Conservation (phyloP, 2,888 invertebrate genomes). For the Artemia sinica region DNA sequence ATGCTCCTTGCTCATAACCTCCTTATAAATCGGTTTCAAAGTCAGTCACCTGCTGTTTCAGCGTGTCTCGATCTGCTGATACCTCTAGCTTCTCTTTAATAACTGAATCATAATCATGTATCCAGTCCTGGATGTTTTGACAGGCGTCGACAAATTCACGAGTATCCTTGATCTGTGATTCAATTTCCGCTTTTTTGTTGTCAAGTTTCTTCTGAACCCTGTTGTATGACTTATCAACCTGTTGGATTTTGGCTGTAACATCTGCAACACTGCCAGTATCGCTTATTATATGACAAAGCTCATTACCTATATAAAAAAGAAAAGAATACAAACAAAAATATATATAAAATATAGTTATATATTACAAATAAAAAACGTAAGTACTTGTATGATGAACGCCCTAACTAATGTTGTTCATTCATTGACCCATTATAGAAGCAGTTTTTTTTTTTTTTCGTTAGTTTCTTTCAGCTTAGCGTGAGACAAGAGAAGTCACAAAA, state of each 20-base stretch:
- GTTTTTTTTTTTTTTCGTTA: too few relatives aligned
- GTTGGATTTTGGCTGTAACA: conserved; percentile 67
- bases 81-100: conserved; percentile 59
- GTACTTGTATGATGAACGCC: too few relatives aligned
- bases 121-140: conserved; percentile 73
- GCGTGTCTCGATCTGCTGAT: conserved; percentile 62
- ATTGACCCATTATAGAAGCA: too few relatives aligned
- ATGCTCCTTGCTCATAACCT: conserved; percentile 71
- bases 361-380: background rate
- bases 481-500: too few relatives aligned
- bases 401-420: too few relatives aligned
- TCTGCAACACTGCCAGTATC: conserved; percentile 79
- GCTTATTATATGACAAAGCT: conserved; percentile 44
- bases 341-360: background rate
- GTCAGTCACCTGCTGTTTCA: conserved; percentile 69
- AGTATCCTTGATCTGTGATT: conserved; percentile 62
- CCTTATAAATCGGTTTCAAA: conserved; percentile 63
- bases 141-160: conserved; percentile 76
- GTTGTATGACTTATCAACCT: conserved; percentile 69
- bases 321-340: background rate
- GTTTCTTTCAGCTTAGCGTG: too few relatives aligned
- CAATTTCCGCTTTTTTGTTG: conserved; percentile 73
- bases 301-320: background rate
- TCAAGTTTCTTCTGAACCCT: conserved; percentile 76
- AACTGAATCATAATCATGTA: conserved; percentile 56